These are phyloP conservation scores for Climacteris rufus DNA, from an alignment of 2,113 vertebrate species.

Conservation along the genomic window DNA sequence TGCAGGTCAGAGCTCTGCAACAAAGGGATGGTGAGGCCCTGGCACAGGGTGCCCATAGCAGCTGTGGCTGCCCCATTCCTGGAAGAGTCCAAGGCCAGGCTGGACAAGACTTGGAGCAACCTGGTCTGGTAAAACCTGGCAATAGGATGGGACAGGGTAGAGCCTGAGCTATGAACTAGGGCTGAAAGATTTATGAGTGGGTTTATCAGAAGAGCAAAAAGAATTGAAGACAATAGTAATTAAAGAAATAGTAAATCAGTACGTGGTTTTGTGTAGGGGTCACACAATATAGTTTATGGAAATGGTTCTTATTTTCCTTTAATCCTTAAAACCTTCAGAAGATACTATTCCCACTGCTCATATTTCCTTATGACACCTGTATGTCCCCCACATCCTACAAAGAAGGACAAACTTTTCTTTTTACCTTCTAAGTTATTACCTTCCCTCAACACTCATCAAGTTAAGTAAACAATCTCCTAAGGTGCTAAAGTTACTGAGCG, in stretches of 20 bases:
- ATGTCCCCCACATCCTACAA: neutral
- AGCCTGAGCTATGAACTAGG: neutral
- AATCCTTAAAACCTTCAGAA: neutral
- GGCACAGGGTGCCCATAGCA: neutral
- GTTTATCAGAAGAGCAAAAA: neutral
- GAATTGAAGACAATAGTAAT: neutral
- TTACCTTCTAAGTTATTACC: neutral
- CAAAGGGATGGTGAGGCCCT: neutral
- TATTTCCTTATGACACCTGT: rapidly evolving
- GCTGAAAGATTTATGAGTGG: neutral
- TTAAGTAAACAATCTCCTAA: neutral
- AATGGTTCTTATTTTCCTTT: neutral
- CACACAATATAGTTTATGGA: neutral
- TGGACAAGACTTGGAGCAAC: neutral
- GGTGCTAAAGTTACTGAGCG: neutral
- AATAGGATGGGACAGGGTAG: neutral
- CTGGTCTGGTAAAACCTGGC: neutral
- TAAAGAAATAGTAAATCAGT: no score
- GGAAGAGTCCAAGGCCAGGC: neutral
- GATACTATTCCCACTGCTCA: neutral
- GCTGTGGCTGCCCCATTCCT: neutral
- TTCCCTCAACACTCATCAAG: neutral
- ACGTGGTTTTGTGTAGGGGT: neutral
- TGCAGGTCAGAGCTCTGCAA: neutral
- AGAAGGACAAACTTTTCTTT: neutral